Evolutionary conservation across 2,888 invertebrate species (phyloP).

Genomic region (Stomorhina lunata): DNA sequence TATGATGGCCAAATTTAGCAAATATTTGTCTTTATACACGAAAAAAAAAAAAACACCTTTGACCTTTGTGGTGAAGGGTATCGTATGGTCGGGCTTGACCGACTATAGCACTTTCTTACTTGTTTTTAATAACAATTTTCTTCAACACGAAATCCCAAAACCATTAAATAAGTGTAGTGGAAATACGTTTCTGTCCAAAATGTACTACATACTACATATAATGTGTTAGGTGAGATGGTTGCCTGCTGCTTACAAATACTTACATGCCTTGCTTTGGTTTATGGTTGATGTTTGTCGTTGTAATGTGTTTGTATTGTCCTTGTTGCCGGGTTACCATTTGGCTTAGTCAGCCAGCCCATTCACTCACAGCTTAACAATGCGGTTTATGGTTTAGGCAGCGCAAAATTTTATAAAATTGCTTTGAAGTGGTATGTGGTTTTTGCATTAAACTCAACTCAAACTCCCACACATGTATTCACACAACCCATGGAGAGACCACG

Average conservation of each 20-base stretch:
- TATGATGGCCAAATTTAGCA: too few relatives aligned
- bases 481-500: not conserved
- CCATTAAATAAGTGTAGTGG: conserved; percentile 40
- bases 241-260: not conserved
- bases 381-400: conserved; percentile 57
- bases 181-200: conserved; percentile 32
- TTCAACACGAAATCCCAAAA: conserved; percentile 50
- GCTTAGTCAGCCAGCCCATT: conserved; percentile 7
- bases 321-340: conserved; percentile 17
- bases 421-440: conserved; percentile 58
- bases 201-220: too few relatives aligned
- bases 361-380: conserved; percentile 52
- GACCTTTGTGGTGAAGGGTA: too few relatives aligned
- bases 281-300: not conserved
- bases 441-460: not conserved
- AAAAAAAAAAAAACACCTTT: too few relatives aligned
- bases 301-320: not conserved
- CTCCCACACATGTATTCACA: not conserved
- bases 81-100: too few relatives aligned
- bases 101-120: too few relatives aligned
- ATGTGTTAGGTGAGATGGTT: conserved; percentile 31
- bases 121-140: conserved; percentile 45
- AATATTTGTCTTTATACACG: too few relatives aligned
- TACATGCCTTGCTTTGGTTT: not conserved
- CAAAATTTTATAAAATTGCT: conserved; percentile 58